Evolutionary conservation across 2,113 vertebrate species (phyloP), one percentile per base, ranked within the genome.

Genomic region (Cyphomyrus plagiostoma): DNA sequence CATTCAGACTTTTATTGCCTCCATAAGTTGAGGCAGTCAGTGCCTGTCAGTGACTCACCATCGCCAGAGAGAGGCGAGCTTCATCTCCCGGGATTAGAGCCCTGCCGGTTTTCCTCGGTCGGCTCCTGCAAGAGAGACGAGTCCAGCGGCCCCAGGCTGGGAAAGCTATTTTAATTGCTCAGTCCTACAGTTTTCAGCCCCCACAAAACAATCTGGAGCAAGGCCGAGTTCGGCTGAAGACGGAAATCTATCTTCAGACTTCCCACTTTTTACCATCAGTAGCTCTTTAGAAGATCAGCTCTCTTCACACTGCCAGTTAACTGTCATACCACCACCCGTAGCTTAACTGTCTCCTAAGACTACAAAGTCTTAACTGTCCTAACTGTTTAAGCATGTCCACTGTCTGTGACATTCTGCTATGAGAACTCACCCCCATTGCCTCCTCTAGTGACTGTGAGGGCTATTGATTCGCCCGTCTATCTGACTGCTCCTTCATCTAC

Each of bases 181-280:
- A 26, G 5, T 35, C 46, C 21, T 9, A 86, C n/a, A 50, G 17
- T 50, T 52, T 86, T 52, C 84, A 52, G 17, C 84, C 46, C n/a
- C 45, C 84, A 86, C 11, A 30, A 86, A 86, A 86, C 48, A 49
- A 86, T 86, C n/a, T 86, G 84, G 46, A 86, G 49, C 26, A 56
- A 56, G 1, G 23, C 85, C 48, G 35, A 56, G 50, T 2, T 21
- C 10, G 4, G 82, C 45, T n/a, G 45, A 84, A 23, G 21, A 48
- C 19, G 7, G 82, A 48, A 46, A 48, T 45, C 45, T 83, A 45
- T 82, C 62, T 42, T 42, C 74, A 7, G 74, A 19, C 35, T 2
- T 21, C 26, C 48, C 46, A 30, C 23, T 80, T 80, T 3, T 39
- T 77, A 19, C 74, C 70, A 7, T 42, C 17, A 17, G 74, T 42